These are phyloP conservation scores for Rhinella marina DNA, from an alignment of 2,797 vertebrate genomes.

Conservation along the genomic window DNA sequence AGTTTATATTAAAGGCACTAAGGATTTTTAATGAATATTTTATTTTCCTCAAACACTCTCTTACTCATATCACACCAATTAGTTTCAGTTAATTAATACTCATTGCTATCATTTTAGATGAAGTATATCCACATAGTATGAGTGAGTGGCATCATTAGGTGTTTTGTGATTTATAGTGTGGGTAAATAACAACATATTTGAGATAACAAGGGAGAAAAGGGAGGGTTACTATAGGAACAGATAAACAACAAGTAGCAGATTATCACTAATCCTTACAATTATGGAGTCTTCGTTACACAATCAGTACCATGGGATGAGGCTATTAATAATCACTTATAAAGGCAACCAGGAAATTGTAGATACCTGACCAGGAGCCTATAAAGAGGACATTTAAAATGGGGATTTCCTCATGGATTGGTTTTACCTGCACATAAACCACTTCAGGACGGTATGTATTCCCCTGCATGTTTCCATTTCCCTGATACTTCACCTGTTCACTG, in stretches of 20 bases:
- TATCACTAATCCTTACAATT: neutral
- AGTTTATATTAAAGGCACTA: slow-evolving; percentile 7
- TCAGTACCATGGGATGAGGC: neutral
- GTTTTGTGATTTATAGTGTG: neutral
- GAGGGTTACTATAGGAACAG: neutral
- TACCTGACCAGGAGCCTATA: too few relatives aligned
- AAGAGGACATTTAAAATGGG: too few relatives aligned
- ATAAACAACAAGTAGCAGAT: neutral
- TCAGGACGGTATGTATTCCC: too few relatives aligned
- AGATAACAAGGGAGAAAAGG: neutral
- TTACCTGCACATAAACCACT: too few relatives aligned
- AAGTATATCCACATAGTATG: neutral
- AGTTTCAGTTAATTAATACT: slow-evolving; percentile 22
- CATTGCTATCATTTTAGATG: slow-evolving; percentile 16
- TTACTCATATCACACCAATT: neutral
- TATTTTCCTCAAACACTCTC: neutral
- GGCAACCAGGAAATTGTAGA: too few relatives aligned
- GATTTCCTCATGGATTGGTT: too few relatives aligned
- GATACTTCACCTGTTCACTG: too few relatives aligned
- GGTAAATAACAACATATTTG: neutral
- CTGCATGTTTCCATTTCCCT: too few relatives aligned
- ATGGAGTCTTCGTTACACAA: neutral
- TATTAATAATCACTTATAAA: too few relatives aligned
- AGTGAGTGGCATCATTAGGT: neutral
- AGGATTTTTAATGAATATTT: slow-evolving; percentile 17